Conservation (phyloP, 2,797 vertebrate genomes). For the Pipistrellus nathusii region DNA sequence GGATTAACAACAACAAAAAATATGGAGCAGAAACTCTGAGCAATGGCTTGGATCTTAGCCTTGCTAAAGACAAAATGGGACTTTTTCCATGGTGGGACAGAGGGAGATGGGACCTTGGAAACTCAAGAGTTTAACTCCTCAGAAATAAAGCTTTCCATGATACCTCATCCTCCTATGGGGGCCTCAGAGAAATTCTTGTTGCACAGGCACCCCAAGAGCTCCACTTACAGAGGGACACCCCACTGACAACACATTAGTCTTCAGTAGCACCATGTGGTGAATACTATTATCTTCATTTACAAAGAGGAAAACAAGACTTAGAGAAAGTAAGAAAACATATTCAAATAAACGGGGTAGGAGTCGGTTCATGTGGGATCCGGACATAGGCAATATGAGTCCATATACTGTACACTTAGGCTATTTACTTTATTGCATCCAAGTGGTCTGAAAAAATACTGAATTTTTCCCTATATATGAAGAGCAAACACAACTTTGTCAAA, state of each 20-base stretch:
- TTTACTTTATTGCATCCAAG: not conserved
- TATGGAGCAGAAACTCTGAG: not conserved
- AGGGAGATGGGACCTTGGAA: not conserved
- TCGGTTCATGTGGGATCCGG: not conserved
- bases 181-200: not conserved
- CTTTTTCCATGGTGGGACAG: not conserved
- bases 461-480: not conserved
- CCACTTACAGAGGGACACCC: not conserved
- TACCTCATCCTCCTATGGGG: not conserved
- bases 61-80: not conserved
- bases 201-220: not conserved
- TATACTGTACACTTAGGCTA: not conserved
- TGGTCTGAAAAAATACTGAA: conserved; percentile 36
- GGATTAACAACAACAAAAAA: not conserved
- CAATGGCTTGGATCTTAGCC: not conserved
- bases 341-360: conserved; percentile 2
- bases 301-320: conserved; percentile 35
- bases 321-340: conserved; percentile 26
- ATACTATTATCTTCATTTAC: conserved; percentile 26
- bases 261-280: conserved; percentile 7
- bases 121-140: not conserved
- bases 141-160: not conserved
- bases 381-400: not conserved
- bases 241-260: not conserved
- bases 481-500: not conserved